Base-by-base conservation (phyloP, 1,140 invertebrate species). In the Mya arenaria region DNA sequence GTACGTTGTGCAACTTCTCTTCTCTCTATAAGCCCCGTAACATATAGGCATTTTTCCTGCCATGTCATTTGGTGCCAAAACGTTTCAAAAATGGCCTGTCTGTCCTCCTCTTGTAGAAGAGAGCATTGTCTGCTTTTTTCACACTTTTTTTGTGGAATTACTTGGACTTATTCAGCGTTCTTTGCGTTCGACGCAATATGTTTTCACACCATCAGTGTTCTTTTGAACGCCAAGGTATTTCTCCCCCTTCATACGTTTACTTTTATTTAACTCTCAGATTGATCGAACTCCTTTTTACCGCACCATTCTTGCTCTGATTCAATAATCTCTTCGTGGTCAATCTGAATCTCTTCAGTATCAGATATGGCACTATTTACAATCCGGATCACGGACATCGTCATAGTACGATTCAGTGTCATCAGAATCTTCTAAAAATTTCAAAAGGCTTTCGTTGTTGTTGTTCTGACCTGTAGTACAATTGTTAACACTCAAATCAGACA, bases 271-370 rank as follows among this genome's bases (percentile, higher is more conserved):
- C 44, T 73, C 52, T 34, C 39, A 58, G 41, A 71, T 71, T 15
- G n/a, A n/a, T n/a, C n/a, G n/a, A n/a, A n/a, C n/a, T n/a, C n/a
- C n/a, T n/a, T n/a, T n/a, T n/a, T n/a, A n/a, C n/a, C n/a, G n/a
- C n/a, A n/a, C n/a, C n/a, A n/a, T n/a, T n/a, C n/a, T 71, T 71
- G 68, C 30, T 13, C 28, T 28, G 4, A 17, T 48, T 71, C 68
- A n/a, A 71, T 71, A 1, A 71, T 41, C 55, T 71, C 68, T 55
- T 71, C 68, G 25, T 71, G 68, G 13, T 71, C 68, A 28, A 71
- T 32, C 34, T 28, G 19, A 71, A 28, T 52, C n/a, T n/a, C n/a
- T n/a, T n/a, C n/a, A n/a, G n/a, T n/a, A n/a, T n/a, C n/a, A n/a
- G n/a, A n/a, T n/a, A n/a, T n/a, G n/a, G n/a, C n/a, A n/a, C n/a